Conservation (phyloP, 2,888 invertebrate genomes). For the Maniola hyperantus region DNA sequence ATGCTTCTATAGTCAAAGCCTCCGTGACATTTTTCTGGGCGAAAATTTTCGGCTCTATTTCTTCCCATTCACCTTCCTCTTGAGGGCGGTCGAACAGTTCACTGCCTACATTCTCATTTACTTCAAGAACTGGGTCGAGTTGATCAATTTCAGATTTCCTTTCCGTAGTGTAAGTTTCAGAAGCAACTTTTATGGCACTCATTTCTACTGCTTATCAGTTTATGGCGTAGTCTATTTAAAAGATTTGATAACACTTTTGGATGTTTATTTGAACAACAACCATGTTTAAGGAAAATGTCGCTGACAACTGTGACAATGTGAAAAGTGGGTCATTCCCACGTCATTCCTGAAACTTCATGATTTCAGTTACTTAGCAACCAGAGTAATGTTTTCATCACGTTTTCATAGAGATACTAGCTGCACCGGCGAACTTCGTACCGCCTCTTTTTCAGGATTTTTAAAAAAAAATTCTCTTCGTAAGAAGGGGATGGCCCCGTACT, state of each 20-base stretch:
- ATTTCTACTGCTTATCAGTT: conserved; percentile 35
- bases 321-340: conserved; percentile 37
- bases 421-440: background rate
- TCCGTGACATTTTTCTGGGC: conserved; percentile 59
- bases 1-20: conserved; percentile 73
- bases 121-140: conserved; percentile 68
- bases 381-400: background rate
- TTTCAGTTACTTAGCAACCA: conserved; percentile 52
- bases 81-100: conserved; percentile 60
- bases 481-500: too few relatives aligned
- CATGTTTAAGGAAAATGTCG: background rate
- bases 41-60: conserved; percentile 68
- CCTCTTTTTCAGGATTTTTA: too few relatives aligned
- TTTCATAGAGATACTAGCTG: too few relatives aligned
- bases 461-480: too few relatives aligned
- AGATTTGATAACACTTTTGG: conserved; percentile 9
- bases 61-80: conserved; percentile 60
- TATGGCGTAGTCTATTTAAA: background rate
- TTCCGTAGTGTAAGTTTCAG: conserved; percentile 49
- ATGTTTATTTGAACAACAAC: background rate
- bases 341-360: conserved; percentile 36
- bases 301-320: conserved; percentile 18
- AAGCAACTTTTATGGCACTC: conserved; percentile 45
- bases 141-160: conserved; percentile 55
- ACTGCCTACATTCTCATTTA: conserved; percentile 62